Evolutionary conservation across 2,797 vertebrate genomes (phyloP).

Genomic region (Xerus rutilus): DNA sequence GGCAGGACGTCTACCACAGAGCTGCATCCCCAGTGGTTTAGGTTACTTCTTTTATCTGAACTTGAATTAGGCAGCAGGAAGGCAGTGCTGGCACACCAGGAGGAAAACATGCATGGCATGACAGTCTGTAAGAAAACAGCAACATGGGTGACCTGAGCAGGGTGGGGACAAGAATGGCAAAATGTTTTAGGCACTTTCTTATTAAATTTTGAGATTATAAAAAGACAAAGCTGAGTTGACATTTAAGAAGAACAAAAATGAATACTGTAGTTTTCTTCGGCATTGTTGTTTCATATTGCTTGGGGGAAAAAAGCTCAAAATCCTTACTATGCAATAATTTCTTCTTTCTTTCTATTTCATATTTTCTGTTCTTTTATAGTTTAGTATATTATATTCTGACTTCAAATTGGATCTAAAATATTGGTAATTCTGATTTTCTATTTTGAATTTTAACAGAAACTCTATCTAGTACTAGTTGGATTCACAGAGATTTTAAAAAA

Average conservation of each 20-base stretch:
- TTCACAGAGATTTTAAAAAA: background rate
- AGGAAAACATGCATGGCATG: background rate
- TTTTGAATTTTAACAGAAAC: constrained; percentile 58
- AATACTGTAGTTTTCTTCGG: background rate
- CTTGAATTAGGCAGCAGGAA: background rate
- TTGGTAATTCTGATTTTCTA: constrained; percentile 44
- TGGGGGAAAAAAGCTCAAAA: background rate
- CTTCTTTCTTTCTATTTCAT: background rate
- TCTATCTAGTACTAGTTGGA: background rate
- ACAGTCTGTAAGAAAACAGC: background rate
- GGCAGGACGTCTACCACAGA: too few species aligned
- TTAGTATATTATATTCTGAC: constrained; percentile 7
- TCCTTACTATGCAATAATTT: background rate
- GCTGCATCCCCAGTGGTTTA: background rate
- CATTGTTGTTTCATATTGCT: background rate
- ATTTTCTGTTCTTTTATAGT: background rate
- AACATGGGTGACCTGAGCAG: background rate
- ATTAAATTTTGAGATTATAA: background rate
- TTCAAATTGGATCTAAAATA: constrained; percentile 21
- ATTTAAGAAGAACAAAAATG: background rate
- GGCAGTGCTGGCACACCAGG: background rate
- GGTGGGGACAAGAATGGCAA: background rate
- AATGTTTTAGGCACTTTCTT: background rate
- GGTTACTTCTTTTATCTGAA: background rate
- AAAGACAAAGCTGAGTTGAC: background rate